These are phyloP conservation scores for Chironomus striatipennis DNA, from an alignment of 1,140 invertebrate species.

Conservation along the genomic window DNA sequence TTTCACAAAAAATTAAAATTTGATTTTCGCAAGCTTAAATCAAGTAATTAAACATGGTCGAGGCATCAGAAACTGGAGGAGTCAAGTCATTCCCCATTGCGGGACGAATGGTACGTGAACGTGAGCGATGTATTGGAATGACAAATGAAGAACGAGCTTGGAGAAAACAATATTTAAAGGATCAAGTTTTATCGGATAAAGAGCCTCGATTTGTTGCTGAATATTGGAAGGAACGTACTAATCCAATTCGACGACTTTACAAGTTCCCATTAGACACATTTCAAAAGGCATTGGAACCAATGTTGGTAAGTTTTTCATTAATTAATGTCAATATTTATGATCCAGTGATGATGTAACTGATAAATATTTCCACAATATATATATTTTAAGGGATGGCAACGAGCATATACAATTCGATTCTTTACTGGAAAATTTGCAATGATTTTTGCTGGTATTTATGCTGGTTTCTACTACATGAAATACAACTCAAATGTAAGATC, in stretches of 20 bases:
- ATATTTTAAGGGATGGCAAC: constrained; percentile 47
- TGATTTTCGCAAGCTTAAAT: background rate
- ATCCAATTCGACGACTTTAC: constrained; percentile 70
- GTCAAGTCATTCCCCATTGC: constrained; percentile 61
- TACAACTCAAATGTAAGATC: constrained; percentile 62
- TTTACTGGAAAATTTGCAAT: constrained; percentile 54
- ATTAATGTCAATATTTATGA: constrained; percentile 23
- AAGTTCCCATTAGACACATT: constrained; percentile 58
- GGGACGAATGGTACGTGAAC: constrained; percentile 60
- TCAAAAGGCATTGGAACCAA: constrained; percentile 45
- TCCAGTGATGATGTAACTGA: constrained; percentile 21
- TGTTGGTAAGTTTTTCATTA: constrained; percentile 47
- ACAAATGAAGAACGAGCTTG: constrained; percentile 70
- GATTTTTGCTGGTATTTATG: constrained; percentile 42
- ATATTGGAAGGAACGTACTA: constrained; percentile 57
- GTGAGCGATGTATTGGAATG: constrained; percentile 74
- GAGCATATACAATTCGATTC: constrained; percentile 48
- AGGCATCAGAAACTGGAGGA: constrained; percentile 47
- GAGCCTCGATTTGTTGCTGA: constrained; percentile 60
- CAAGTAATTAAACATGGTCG: background rate
- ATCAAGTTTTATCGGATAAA: constrained; percentile 62
- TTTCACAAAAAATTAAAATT: no score
- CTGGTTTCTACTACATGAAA: constrained; percentile 62
- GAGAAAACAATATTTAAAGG: constrained; percentile 73
- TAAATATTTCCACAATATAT: constrained; percentile 24